These are phyloP conservation scores for zebrafish (Danio rerio) DNA, from an alignment of 2,113 vertebrate genomes.

Conservation along the genomic window DNA sequence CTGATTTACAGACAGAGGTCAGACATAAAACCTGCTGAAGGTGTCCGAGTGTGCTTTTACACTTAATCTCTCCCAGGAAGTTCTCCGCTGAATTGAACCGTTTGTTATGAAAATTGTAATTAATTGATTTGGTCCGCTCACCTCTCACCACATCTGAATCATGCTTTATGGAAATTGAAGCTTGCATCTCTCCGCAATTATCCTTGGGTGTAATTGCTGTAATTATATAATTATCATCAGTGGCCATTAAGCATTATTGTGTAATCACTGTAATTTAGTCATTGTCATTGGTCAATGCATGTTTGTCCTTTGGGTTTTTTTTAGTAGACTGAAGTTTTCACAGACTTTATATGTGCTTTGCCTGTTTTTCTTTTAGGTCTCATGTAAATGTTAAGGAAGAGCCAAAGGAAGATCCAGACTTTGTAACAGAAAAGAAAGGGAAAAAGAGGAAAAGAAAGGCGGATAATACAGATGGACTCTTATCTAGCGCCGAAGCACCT, in stretches of 20 bases:
- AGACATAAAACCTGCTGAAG: slow-evolving; percentile 22
- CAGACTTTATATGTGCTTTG: slow-evolving; percentile 20
- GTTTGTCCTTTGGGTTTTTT: slow-evolving; percentile 43
- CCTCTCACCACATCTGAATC: slow-evolving; percentile 42
- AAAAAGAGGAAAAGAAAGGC: slow-evolving; percentile 71
- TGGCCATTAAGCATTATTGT: slow-evolving; percentile 56
- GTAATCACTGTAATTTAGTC: slow-evolving; percentile 68
- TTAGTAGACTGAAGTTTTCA: not conserved
- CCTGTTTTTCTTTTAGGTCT: slow-evolving; percentile 10
- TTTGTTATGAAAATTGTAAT: slow-evolving; percentile 56
- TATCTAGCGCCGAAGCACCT: slow-evolving; percentile 22
- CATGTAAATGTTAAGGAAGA: slow-evolving; percentile 62
- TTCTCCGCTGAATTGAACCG: slow-evolving; percentile 42
- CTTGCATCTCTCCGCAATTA: slow-evolving; percentile 56
- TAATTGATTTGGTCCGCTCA: slow-evolving; percentile 60
- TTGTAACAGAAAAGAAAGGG: slow-evolving; percentile 61
- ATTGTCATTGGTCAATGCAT: slow-evolving; percentile 68
- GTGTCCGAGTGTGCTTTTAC: slow-evolving; percentile 7
- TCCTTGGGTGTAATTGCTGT: slow-evolving; percentile 62
- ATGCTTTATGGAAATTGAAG: slow-evolving; percentile 59
- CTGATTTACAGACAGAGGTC: slow-evolving; percentile 46
- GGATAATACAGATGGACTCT: slow-evolving; percentile 37
- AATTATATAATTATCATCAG: slow-evolving; percentile 70
- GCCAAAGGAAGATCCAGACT: slow-evolving; percentile 61
- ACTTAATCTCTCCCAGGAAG: slow-evolving; percentile 11